Conservation (phyloP, 2,113 vertebrate genomes). For the Macroglossus sobrinus region DNA sequence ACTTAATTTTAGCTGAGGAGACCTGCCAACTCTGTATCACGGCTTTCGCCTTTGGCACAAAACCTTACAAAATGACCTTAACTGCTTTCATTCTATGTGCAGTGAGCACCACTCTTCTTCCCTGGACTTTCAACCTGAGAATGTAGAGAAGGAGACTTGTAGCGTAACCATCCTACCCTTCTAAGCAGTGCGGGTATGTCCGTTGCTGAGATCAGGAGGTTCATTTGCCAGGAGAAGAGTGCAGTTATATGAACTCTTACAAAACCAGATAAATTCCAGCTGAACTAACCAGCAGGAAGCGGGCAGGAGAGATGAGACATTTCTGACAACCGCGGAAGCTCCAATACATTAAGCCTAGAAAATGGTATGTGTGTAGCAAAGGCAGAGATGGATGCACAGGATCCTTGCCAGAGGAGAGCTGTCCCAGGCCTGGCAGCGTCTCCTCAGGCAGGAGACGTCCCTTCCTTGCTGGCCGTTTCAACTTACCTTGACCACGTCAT, state of each 20-base stretch:
- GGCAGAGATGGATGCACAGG: neutral
- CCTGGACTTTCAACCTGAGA: neutral
- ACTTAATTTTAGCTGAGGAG: slow-evolving; percentile 5
- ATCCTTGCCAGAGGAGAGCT: neutral
- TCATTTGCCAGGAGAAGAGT: neutral
- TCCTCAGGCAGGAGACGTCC: neutral
- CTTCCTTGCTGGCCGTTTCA: neutral
- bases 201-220: neutral
- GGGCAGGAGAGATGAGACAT: neutral
- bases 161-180: neutral
- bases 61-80: neutral
- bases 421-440: neutral
- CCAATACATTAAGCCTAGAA: neutral
- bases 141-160: neutral
- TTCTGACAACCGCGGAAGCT: neutral
- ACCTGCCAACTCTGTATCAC: neutral
- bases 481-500: slow-evolving; percentile 95
- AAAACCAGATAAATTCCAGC: neutral
- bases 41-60: neutral
- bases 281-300: neutral
- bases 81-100: neutral
- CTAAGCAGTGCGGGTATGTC: neutral
- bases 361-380: neutral
- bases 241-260: neutral
- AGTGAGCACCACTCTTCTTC: neutral